Percentiles rank a stretch among this genome's conserved stretches.
Conservation (phyloP, 2,797 vertebrate genomes). For the Syngnathus rostellatus region DNA sequence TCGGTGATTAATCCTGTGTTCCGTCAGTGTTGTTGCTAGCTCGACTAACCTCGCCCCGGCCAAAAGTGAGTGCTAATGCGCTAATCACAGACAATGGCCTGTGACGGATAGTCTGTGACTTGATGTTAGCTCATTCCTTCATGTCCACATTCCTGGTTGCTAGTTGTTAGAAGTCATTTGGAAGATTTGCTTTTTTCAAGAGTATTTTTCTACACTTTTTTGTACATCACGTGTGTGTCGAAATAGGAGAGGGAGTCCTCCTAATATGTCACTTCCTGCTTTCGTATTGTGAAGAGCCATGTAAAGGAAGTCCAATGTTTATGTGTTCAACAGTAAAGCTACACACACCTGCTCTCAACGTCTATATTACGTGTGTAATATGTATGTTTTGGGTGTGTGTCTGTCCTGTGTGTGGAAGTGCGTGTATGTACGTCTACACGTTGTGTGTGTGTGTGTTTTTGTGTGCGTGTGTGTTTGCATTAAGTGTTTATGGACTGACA, state of each 20-base stretch:
- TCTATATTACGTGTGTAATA: background rate
- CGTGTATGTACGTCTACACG: background rate
- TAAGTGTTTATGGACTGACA: constrained; percentile 13
- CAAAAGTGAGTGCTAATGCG: background rate
- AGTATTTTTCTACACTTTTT: constrained; percentile 83
- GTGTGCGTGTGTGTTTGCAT: background rate
- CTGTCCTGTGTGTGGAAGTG: background rate
- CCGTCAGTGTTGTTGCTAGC: background rate
- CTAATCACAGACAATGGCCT: background rate
- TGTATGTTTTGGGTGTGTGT: background rate
- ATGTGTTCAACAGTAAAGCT: background rate
- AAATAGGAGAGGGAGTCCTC: background rate
- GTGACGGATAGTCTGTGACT: background rate
- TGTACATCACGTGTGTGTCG: constrained; percentile 41
- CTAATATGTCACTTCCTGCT: constrained; percentile 14
- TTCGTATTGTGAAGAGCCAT: background rate
- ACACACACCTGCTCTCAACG: background rate
- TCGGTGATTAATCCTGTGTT: background rate
- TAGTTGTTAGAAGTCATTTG: constrained; percentile 55
- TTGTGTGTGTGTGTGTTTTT: too few species aligned
- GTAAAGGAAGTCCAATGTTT: constrained; percentile 2
- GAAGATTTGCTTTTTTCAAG: constrained; percentile 68
- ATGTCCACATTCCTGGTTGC: constrained; percentile 62
- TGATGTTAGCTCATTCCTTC: background rate
- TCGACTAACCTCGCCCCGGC: background rate